Evolutionary conservation across 2,797 vertebrate genomes (phyloP).

Genomic region (Champsocephalus esox): DNA sequence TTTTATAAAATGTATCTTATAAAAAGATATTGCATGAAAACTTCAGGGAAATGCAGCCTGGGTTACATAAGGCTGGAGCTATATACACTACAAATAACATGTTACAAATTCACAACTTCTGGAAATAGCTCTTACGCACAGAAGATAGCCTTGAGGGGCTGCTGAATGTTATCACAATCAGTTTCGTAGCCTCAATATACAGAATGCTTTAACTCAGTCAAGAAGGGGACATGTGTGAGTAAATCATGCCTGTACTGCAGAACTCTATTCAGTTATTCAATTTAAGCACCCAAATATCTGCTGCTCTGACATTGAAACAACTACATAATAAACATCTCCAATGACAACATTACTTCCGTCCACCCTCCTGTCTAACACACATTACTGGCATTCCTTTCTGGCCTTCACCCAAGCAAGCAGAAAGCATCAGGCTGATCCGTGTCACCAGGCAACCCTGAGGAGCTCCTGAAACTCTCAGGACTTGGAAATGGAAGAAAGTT

Average conservation of each 20-base stretch:
- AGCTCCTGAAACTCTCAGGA: constrained; percentile 38
- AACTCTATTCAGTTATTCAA: not conserved
- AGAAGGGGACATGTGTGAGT: constrained; percentile 5
- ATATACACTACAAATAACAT: not conserved
- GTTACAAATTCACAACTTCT: constrained; percentile 52
- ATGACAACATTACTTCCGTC: not conserved
- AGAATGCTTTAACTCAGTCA: not conserved
- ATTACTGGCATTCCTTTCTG: constrained; percentile 28
- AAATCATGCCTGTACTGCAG: constrained; percentile 12
- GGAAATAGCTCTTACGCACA: constrained; percentile 25
- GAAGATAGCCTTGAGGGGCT: not conserved
- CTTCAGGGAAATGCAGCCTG: not conserved
- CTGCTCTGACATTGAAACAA: not conserved
- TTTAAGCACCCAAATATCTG: not conserved
- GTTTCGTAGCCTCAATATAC: not conserved
- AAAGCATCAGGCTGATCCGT: constrained; percentile 45
- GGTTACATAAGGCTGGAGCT: constrained; percentile 14
- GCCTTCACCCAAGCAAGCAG: constrained; percentile 36
- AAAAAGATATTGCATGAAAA: not conserved
- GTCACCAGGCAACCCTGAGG: constrained; percentile 71
- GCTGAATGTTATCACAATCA: constrained; percentile 1
- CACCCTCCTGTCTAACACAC: not conserved
- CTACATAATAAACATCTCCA: not conserved
- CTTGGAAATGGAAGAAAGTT: constrained; percentile 36
- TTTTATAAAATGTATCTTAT: not conserved